A percentile compares a stretch with the other conserved stretches of the same genome.
Evolutionary conservation across 2,113 vertebrate genomes (phyloP).

Genomic region (Sphyrna mokarran): DNA sequence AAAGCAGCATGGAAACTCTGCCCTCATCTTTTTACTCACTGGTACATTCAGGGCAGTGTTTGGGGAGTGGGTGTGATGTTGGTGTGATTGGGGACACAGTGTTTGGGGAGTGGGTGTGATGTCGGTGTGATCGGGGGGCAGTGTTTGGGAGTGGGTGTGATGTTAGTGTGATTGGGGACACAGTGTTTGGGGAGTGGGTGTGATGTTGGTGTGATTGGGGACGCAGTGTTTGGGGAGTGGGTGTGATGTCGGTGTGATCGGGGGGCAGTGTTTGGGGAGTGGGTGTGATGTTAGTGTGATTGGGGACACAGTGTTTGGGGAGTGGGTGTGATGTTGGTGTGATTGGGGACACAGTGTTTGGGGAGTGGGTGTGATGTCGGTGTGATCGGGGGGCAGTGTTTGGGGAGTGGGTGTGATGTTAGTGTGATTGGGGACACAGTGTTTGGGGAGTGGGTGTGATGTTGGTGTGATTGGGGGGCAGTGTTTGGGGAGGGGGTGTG

Average conservation of each 20-base stretch:
- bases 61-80: no score
- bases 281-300: neutral
- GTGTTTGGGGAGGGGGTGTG: no score
- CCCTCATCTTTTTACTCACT: neutral
- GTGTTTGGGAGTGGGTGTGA: neutral
- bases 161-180: no score
- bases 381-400: no score
- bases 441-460: neutral
- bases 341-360: no score
- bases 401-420: neutral
- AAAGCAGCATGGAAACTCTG: neutral
- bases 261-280: neutral
- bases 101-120: no score
- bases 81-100: no score
- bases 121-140: no score
- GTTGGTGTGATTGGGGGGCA: no score
- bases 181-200: neutral
- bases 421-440: no score
- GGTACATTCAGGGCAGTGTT: neutral
- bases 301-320: neutral
- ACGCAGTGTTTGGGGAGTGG: neutral
- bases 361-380: no score
- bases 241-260: neutral
- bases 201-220: neutral
- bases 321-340: no score